Evolutionary conservation across 2,113 vertebrate species (phyloP), one percentile per base, ranked within the genome.

Genomic region (Calyptommatus sinebrachiatus): DNA sequence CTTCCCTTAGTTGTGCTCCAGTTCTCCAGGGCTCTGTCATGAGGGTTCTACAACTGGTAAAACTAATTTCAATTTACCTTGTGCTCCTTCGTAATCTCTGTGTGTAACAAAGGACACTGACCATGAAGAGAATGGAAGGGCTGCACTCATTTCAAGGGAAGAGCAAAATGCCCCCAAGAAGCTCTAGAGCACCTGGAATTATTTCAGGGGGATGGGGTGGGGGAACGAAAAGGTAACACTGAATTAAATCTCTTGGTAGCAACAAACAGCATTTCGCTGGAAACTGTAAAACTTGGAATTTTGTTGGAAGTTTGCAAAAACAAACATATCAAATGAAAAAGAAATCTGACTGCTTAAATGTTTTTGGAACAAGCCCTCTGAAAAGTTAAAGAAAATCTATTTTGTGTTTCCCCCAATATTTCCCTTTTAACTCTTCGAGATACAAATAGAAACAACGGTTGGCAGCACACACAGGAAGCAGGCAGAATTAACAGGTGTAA

Each of bases 61-160:
- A n/a, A n/a, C n/a, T n/a, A n/a, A n/a, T n/a, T n/a, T n/a, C n/a
- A n/a, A n/a, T n/a, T n/a, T n/a, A n/a, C n/a, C n/a, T n/a, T n/a
- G n/a, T n/a, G 35, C 35, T 41, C 35, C 35, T 41, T 41, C 35
- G 3, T 41, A 4, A 41, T 41, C 35, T 41, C 5, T 41, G 35
- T 41, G 5, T 41, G 35, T 41, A 41, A 41, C 3, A 41, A 2
- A 41, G 35, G 35, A 41, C 35, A 41, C 5, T 0, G 21, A 20
- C 28, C 61, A 16, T 14, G 6, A 31, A 35, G 5, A 24, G 57
- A 9, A 29, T 14, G 68, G 26, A 18, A 63, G 7, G 5, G 57
- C 20, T 4, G 4, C 14, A 1, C 26, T 4, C 14, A 1, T 9
- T 7, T 12, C 31, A 10, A 0, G 14, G 6, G 7, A 41, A 20